These are phyloP conservation scores for Eupleurogrammus muticus DNA, from an alignment of 2,797 vertebrate genomes.

Conservation along the genomic window DNA sequence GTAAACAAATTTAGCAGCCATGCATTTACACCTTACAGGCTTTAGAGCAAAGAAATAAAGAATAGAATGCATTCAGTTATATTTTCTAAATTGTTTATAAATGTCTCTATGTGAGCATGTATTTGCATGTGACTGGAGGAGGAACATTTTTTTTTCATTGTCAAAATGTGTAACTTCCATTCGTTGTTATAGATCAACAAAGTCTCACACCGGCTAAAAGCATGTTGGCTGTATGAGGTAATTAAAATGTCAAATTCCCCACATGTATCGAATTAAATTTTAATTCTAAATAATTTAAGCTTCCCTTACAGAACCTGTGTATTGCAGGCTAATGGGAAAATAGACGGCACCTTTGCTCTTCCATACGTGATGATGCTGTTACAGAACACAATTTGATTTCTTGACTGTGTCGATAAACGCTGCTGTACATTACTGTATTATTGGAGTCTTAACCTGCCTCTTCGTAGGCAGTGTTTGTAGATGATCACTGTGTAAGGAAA, in stretches of 20 bases:
- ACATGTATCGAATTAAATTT: not conserved
- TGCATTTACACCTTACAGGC: conserved; percentile 21
- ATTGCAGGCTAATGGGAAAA: conserved; percentile 6
- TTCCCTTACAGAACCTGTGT: conserved; percentile 4
- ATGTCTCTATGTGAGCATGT: conserved; percentile 66
- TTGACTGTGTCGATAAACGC: conserved; percentile 36
- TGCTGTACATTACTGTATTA: conserved; percentile 52
- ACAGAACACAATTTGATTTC: conserved; percentile 19
- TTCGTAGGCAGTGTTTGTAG: conserved; percentile 67
- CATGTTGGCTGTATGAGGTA: conserved; percentile 54
- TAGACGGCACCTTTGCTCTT: not conserved
- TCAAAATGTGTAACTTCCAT: conserved; percentile 36
- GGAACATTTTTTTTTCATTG: conserved; percentile 27
- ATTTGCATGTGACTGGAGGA: conserved; percentile 45
- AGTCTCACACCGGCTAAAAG: conserved; percentile 42
- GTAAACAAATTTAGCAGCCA: conserved; percentile 15
- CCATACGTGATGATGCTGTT: not conserved
- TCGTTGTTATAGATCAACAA: conserved; percentile 30
- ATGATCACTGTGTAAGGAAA: conserved; percentile 73
- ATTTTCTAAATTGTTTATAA: conserved; percentile 55
- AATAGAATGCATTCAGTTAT: conserved; percentile 4
- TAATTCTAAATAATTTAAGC: conserved; percentile 7
- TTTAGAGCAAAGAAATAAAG: conserved; percentile 3
- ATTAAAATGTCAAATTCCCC: not conserved
- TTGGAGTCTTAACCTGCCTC: conserved; percentile 51